phyloP scores from a whole-genome alignment of 2,888 invertebrate species.

The Philaethria dido region DNA sequence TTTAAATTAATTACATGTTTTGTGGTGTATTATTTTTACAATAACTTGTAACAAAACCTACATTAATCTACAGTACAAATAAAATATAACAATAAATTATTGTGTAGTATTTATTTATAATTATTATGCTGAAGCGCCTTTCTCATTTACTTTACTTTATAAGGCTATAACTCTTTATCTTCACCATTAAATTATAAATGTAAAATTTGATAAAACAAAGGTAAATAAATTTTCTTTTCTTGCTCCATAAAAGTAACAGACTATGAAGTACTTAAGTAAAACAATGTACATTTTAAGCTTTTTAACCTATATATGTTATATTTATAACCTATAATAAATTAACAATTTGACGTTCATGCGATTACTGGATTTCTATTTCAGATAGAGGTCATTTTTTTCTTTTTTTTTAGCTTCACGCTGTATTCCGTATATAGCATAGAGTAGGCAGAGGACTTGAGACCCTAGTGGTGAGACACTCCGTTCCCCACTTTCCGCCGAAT shows the following conservation, averaged over 20 bases:
- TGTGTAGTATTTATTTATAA: background rate
- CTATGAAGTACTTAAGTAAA: background rate
- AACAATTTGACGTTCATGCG: no score
- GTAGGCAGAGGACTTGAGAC: no score
- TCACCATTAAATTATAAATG: slow-evolving; percentile 16
- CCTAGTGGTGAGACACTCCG: no score
- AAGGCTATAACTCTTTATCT: slow-evolving; percentile 25
- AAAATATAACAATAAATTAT: background rate
- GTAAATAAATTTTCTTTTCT: slow-evolving; percentile 6
- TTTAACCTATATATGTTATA: background rate
- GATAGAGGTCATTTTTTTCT: no score
- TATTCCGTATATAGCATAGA: no score
- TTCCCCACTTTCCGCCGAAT: no score
- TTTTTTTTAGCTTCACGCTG: no score
- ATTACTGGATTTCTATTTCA: no score
- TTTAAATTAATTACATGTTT: no score
- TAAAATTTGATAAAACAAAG: slow-evolving; percentile 10
- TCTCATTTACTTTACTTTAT: slow-evolving; percentile 12
- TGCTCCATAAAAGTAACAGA: background rate
- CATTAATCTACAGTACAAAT: no score
- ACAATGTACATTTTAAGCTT: background rate
- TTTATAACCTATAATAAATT: background rate
- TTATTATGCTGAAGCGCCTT: slow-evolving; percentile 1
- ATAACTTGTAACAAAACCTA: no score
- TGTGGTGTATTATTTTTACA: no score